Conservation (phyloP, 64 coral and sea anemone species). For the Actinia tenebrosa region DNA sequence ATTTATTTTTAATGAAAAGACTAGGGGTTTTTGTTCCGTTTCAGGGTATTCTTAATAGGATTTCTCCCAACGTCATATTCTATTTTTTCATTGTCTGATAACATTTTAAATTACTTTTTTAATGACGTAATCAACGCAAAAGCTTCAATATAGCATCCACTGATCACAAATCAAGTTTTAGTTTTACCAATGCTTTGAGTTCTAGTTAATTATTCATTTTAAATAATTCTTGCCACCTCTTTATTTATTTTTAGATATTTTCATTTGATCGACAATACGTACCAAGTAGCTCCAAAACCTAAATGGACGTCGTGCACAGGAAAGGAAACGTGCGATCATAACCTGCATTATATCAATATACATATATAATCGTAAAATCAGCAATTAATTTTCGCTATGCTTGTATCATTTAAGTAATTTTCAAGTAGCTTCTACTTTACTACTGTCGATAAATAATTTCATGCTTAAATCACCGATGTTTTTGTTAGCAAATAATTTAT, state of each 20-base stretch:
- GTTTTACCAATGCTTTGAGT: neutral
- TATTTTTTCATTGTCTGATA: no score
- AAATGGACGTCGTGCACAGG: neutral
- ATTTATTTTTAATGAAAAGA: neutral
- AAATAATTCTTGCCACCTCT: neutral
- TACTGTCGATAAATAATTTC: no score
- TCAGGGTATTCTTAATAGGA: no score
- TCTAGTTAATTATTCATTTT: neutral
- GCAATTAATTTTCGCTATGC: neutral
- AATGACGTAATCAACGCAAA: no score
- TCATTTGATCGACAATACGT: constrained; percentile 17
- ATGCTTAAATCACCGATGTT: no score
- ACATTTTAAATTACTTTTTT: no score
- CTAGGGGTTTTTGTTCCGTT: neutral
- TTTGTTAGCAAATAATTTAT: no score
- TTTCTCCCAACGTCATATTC: no score
- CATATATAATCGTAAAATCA: neutral
- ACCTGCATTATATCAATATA: neutral
- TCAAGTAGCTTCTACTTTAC: no score
- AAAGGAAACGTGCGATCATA: neutral
- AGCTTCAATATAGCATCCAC: neutral
- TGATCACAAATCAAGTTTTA: neutral
- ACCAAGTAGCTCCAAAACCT: constrained; percentile 15
- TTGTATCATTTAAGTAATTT: no score
- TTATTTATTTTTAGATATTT: constrained; percentile 17